Conservation (phyloP, 2,113 vertebrate species). For the Carettochelys insculpta region DNA sequence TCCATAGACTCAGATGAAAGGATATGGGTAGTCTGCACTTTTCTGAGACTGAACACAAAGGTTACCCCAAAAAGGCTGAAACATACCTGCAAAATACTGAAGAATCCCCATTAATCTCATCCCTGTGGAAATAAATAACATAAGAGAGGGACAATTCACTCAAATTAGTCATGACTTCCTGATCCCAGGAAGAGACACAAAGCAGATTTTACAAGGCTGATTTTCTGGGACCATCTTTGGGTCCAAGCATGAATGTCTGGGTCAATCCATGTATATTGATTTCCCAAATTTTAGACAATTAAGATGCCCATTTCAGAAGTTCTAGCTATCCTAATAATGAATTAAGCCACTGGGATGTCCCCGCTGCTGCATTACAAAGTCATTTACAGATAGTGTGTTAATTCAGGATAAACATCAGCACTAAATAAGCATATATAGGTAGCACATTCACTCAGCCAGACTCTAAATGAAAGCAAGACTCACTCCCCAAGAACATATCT, state of each 20-base stretch:
- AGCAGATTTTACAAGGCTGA: not conserved
- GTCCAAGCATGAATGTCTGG: not conserved
- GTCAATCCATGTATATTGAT: constrained; percentile 16
- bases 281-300: constrained; percentile 2
- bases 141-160: not conserved
- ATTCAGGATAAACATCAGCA: not conserved
- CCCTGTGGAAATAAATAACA: not conserved
- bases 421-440: not conserved
- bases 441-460: not conserved
- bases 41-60: not conserved
- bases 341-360: not conserved
- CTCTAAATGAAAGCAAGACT: not conserved
- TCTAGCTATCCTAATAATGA: not conserved
- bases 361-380: not conserved
- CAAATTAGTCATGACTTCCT: not conserved
- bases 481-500: not conserved
- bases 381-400: not conserved
- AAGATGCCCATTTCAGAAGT: not conserved
- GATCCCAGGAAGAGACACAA: not conserved
- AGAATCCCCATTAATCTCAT: constrained; percentile 13
- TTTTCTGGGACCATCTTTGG: constrained; percentile 24
- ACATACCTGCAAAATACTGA: constrained; percentile 4
- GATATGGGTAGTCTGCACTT: not conserved
- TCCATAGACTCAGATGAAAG: not conserved
- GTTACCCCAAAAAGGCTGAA: not conserved